phyloP scores from a whole-genome alignment of 2,113 vertebrate genomes.

The Hystrix cristata region DNA sequence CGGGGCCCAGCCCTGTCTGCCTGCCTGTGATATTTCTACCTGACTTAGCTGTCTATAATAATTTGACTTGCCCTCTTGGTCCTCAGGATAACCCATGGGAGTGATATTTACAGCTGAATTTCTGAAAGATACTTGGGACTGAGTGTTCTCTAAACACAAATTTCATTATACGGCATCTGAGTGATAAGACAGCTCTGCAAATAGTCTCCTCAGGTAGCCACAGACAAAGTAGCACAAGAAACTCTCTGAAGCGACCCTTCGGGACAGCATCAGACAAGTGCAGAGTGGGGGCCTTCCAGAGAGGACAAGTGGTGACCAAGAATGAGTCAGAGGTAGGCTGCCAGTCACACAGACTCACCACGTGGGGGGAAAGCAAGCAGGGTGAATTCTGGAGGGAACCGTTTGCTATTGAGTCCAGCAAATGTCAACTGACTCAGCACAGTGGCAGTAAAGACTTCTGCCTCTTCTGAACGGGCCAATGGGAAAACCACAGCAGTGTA shows the following conservation, averaged over 20 bases:
- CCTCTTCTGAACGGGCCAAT: neutral
- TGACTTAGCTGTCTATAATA: too few relatives aligned
- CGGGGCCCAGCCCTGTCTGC: too few relatives aligned
- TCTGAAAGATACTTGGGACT: neutral
- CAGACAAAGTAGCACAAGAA: neutral
- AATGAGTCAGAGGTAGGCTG: neutral
- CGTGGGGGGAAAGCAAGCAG: neutral
- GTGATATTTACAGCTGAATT: conserved; percentile 2
- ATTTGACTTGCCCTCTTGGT: neutral
- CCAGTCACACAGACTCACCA: neutral
- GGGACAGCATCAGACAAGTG: neutral
- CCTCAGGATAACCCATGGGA: neutral
- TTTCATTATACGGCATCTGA: neutral
- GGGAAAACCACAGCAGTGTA: neutral
- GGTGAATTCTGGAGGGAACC: neutral
- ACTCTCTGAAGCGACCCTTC: neutral
- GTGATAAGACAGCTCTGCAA: neutral
- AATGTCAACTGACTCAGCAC: neutral
- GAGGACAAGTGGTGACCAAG: accelerated
- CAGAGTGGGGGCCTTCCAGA: neutral
- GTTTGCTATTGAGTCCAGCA: neutral
- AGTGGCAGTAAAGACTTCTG: neutral
- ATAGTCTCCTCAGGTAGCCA: neutral
- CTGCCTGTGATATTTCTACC: too few relatives aligned
- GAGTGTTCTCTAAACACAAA: conserved; percentile 1